Base-by-base conservation (phyloP, 2,797 vertebrate genomes). In the Gadopsis bispinosus region DNA sequence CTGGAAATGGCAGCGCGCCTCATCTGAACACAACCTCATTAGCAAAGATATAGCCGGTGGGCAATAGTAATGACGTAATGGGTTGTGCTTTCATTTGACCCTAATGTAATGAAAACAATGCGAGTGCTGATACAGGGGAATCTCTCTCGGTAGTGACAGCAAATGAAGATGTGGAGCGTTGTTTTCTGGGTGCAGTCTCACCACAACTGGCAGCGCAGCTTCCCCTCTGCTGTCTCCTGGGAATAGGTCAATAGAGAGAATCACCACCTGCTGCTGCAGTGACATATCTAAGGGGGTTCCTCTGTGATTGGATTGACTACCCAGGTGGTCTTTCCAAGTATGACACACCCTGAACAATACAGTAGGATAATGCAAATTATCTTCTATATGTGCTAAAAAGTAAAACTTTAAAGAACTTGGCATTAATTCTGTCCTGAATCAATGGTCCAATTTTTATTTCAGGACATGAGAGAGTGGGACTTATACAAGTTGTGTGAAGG, bases 11-110 rank as follows among this genome's bases (percentile, higher is more conserved):
- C 72, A 85, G 77, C 50, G 14, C 62, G 56, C 31, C 63, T 75
- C 33, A 73, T 66, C 64, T 43, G 48, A 77, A 76, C 66, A 43
- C 73, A 91, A 92, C 85, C 68, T 84, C 53, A 79, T 92, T 90
- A 90, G 79, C 33, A 79, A 91, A 88, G 89, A 89, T 22, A 78
- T 75, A 88, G 73, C 55, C 35, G 54, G 11, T 48, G 64, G 81
- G 80, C 82, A 86, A 91, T 60, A 43, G 77, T 54, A 56, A 73
- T 20, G 64, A 85, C 76, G 64, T 78, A 69, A 86, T 65, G 37
- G 75, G 37, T 26, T 48, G 54, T 62, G 74, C 61, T 85, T 87
- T 86, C 8, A 50, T 70, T 83, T 81, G 67, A 80, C 20, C 4
- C 43, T 80, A 86, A 90, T n/a, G 3, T 67, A 83, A 88, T 85